phyloP scores from a whole-genome alignment of 2,888 invertebrate genomes.

The Epiperipatus broadwayi region DNA sequence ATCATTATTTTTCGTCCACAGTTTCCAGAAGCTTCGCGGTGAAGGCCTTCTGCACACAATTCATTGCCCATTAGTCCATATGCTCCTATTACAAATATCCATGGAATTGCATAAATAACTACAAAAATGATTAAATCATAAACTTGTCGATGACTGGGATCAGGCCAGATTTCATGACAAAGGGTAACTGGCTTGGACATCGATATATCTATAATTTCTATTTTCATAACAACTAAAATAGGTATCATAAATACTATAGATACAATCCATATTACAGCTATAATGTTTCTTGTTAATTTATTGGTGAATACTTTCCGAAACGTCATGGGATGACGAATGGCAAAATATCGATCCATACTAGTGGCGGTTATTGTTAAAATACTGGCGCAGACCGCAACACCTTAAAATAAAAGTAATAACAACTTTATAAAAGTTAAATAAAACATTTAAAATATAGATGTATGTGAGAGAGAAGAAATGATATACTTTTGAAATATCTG shows the following conservation, averaged over 20 bases:
- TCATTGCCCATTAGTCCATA: conserved; percentile 32
- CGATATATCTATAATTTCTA: conserved; percentile 20
- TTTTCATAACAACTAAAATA: conserved; percentile 35
- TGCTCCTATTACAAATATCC: conserved; percentile 31
- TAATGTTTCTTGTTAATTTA: conserved; percentile 40
- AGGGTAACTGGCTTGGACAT: conserved; percentile 25
- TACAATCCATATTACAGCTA: conserved; percentile 43
- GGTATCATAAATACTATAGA: conserved; percentile 48
- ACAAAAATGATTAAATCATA: conserved; percentile 49
- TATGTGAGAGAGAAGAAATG: no score
- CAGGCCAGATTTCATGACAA: conserved; percentile 45
- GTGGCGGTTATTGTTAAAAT: conserved; percentile 59
- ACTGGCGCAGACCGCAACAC: conserved; percentile 54
- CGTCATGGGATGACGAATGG: conserved; percentile 51
- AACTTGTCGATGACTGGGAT: conserved; percentile 34
- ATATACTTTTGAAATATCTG: no score
- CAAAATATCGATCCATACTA: conserved; percentile 46
- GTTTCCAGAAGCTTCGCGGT: no score
- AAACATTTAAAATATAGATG: no score
- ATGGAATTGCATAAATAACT: conserved; percentile 55
- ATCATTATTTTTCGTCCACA: conserved; percentile 31
- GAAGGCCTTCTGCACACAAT: conserved; percentile 25
- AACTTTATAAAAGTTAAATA: no score
- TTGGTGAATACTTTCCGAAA: conserved; percentile 49
- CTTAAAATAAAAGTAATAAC: conserved; percentile 33